phyloP scores from a whole-genome alignment of 2,797 vertebrate genomes.

The Helicolenus hilgendorfi region DNA sequence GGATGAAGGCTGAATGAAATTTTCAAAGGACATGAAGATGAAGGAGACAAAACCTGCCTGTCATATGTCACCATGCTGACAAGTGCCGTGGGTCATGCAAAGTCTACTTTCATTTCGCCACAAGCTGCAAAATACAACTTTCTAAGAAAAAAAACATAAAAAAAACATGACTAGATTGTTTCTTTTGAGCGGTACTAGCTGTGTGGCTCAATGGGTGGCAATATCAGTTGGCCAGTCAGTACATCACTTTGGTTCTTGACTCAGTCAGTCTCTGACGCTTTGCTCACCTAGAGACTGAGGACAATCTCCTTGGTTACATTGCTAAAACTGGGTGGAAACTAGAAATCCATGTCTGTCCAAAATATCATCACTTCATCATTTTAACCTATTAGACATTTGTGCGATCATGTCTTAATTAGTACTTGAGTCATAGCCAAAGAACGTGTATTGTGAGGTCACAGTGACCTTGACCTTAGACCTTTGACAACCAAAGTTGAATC shows the following conservation, averaged over 20 bases:
- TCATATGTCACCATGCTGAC: slow-evolving; percentile 76
- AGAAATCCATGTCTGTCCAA: too few relatives aligned
- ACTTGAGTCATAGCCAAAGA: too few relatives aligned
- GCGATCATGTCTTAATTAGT: too few relatives aligned
- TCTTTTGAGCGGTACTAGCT: not conserved
- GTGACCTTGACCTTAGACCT: too few relatives aligned
- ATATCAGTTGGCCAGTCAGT: not conserved
- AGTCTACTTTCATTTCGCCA: slow-evolving; percentile 49
- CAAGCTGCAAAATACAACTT: slow-evolving; percentile 3
- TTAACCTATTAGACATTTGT: too few relatives aligned
- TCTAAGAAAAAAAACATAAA: not conserved
- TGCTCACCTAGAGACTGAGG: too few relatives aligned
- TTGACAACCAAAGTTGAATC: too few relatives aligned
- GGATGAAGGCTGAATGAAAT: slow-evolving; percentile 77
- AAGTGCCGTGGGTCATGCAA: slow-evolving; percentile 57
- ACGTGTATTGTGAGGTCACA: too few relatives aligned
- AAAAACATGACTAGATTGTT: not conserved
- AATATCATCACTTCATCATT: too few relatives aligned
- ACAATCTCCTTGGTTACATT: too few relatives aligned
- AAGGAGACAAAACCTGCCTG: slow-evolving; percentile 72
- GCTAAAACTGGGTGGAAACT: too few relatives aligned
- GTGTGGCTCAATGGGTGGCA: not conserved
- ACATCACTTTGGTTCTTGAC: not conserved
- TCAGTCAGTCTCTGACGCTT: not conserved
- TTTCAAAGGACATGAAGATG: slow-evolving; percentile 75